phyloP scores from a whole-genome alignment of 2,888 invertebrate genomes.

The Diachrysia chrysitis region DNA sequence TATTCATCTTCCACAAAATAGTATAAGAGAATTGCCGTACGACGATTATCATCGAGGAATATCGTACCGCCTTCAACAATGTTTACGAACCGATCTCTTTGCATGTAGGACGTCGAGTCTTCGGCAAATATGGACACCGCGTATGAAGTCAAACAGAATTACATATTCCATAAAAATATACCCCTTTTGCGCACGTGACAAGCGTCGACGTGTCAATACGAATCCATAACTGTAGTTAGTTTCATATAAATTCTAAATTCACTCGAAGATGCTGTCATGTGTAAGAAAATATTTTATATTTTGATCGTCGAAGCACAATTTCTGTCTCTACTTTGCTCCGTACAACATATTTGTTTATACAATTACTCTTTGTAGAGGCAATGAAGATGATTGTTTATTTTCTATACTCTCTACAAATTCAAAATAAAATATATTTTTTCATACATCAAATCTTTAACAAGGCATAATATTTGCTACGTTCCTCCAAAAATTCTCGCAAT shows the following conservation, averaged over 20 bases:
- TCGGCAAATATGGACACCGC: conserved; percentile 88
- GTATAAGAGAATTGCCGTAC: no score
- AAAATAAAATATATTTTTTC: no score
- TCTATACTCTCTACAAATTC: no score
- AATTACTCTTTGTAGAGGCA: not conserved
- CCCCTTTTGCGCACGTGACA: conserved; percentile 86
- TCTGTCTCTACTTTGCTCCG: not conserved
- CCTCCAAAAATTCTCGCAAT: no score
- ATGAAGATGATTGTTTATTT: no score
- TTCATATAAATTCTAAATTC: conserved; percentile 41
- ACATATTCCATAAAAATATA: conserved; percentile 89
- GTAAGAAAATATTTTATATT: conserved; percentile 15
- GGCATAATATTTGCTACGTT: no score
- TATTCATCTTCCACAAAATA: no score
- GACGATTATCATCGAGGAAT: not conserved
- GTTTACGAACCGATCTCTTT: conserved; percentile 76
- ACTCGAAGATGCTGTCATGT: conserved; percentile 14
- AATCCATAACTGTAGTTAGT: conserved; percentile 60
- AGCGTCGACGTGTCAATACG: conserved; percentile 66
- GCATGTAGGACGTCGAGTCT: conserved; percentile 87
- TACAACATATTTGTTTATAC: not conserved
- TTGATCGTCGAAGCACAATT: not conserved
- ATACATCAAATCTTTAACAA: no score
- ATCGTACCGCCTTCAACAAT: conserved; percentile 53
- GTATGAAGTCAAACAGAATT: conserved; percentile 89